Evolutionary conservation across 1,140 invertebrate genomes (phyloP), one percentile per base, ranked within the genome.

Genomic region (Drosophila lowei): DNA sequence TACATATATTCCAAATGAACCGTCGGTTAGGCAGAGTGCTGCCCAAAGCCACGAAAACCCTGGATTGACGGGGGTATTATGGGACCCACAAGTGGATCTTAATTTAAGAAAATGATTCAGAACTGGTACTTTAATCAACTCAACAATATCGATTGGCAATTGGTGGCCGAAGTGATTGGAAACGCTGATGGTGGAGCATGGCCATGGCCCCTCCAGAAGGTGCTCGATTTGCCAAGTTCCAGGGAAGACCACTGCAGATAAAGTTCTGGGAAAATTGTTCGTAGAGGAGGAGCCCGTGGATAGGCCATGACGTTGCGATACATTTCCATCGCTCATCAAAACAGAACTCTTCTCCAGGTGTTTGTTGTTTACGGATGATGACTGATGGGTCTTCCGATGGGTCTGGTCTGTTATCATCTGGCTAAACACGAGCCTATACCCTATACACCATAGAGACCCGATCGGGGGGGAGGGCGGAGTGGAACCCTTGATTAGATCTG

Each of bases 231-330:
- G 18, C 34, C 25, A 61, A 77, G 46, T 85, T 85, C 81, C 64
- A 66, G 77, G 72, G 77, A 86, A 85, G 56, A 70, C 77, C 72
- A 44, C 60, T 25, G 55, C 49, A 18, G 80, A 85, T 86, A 80
- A 68, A 53, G 54, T 86, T 85, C 81, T 61, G 28, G 61, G 60
- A 63, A 84, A 64, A 47, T 41, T 38, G 25, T 59, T n/a, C 23
- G 42, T 48, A 63, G 55, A 38, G 44, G 25, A 42, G 30, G 25
- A n/a, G 23, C 9, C 21, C 28, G 11, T 18, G 11, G 9, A 16
- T 18, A 25, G 41, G 16, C 43, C 62, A 60, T 43, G 54, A 16
- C n/a, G 25, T 56, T 56, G 38, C 21, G 41, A 3, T 8, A 28
- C 28, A 23, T 11, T 28, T 44, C 5, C 13, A 6, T 48, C 28